Evolutionary conservation across 2,113 vertebrate genomes (phyloP).

Genomic region (Pongo abelii): DNA sequence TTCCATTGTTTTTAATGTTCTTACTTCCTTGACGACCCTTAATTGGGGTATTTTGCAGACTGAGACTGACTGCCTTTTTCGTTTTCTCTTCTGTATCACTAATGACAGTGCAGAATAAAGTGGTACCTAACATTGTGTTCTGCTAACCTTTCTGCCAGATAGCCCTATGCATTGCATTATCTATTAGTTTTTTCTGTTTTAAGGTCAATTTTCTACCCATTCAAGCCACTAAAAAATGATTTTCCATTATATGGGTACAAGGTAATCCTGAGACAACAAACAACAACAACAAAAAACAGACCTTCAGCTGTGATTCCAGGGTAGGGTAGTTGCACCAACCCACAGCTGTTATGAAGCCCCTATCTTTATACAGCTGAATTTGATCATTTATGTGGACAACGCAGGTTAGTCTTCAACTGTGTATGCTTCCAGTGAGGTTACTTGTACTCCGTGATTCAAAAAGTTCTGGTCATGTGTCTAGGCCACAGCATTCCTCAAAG

Average conservation of each 20-base stretch:
- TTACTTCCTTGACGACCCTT: constrained; percentile 20
- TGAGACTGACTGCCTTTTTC: not conserved
- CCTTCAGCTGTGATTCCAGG: not conserved
- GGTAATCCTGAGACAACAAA: not conserved
- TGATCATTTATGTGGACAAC: not conserved
- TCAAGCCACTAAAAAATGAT: constrained; percentile 40
- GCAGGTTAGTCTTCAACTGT: not conserved
- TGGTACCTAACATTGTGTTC: not conserved
- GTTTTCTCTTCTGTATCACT: constrained; percentile 39
- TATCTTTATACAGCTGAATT: constrained; percentile 3
- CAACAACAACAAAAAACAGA: not conserved
- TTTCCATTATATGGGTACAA: constrained; percentile 5
- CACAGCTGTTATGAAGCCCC: not conserved
- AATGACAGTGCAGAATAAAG: constrained; percentile 39
- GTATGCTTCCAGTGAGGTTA: not conserved
- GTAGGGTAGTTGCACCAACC: not conserved
- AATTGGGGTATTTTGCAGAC: constrained; percentile 16
- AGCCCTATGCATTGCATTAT: not conserved
- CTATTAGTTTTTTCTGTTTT: constrained; percentile 36
- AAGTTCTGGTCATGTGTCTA: not conserved
- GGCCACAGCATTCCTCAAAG: not conserved
- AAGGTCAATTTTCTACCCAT: constrained; percentile 32
- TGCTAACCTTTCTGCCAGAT: not conserved
- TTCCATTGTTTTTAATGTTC: constrained; percentile 44
- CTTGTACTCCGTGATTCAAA: not conserved